Evolutionary conservation across 1,140 invertebrate species (phyloP), one percentile per base, ranked within the genome.

Genomic region (Drosophila pruinosa): DNA sequence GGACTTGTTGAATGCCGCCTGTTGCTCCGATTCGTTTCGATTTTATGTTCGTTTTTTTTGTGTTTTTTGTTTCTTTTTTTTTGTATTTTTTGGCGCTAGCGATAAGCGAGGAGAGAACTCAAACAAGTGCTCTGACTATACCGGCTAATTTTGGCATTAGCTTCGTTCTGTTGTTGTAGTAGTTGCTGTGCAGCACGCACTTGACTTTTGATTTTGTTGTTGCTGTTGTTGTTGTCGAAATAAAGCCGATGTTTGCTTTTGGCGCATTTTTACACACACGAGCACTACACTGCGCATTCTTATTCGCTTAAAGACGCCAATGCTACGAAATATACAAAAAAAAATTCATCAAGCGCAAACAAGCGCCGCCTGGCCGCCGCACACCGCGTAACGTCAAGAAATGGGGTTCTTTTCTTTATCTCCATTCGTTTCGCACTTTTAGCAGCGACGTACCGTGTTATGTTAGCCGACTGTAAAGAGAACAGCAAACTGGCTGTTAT

Each of bases 331-430:
- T 50, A 12, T 52, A 38, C 24, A 41, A 19, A 22, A 50, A 63
- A 57, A 57, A 56, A 57, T 65, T 72, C 26, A 65, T 57, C 62
- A 67, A 67, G 43, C 68, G 67, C 67, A 56, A 70, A 70, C 48
- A 64, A 48, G 67, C 68, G 61, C 53, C 62, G 62, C 34, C 61
- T 72, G 68, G 45, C 68, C 68, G 68, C 68, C 68, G 68, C 61
- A 72, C 62, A 57, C 68, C 62, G 68, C 62, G 53, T 72, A 65
- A 72, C 53, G 53, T 72, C 26, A 72, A 58, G 65, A 71, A 65
- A 58, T 57, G 68, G 59, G 50, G n/a, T n/a, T n/a, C n/a, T n/a
- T 52, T 62, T 39, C 22, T 68, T 31, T 50, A 69, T 63, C 58
- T 70, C 19, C 67, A 63, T 38, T 69, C 39, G 59, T 63, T 70